A percentile compares a stretch with the other conserved stretches of the same genome.
Conservation (phyloP, 1,140 invertebrate genomes). For the Meloidogyne exigua region DNA sequence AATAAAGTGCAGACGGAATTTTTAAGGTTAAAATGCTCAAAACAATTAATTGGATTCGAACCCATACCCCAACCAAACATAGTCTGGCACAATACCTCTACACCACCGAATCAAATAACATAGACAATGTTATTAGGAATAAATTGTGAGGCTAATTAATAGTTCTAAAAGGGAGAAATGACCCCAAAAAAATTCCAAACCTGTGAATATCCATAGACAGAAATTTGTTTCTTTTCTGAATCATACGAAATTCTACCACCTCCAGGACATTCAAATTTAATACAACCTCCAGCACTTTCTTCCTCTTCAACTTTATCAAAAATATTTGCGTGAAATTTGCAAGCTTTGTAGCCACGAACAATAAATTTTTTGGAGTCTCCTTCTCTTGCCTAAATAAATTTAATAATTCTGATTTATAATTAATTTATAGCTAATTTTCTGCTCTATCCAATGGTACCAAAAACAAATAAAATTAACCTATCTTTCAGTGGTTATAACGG, state of each 20-base stretch:
- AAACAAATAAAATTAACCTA: too few relatives aligned
- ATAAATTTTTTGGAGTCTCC: slow-evolving; percentile 69
- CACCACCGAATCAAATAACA: too few relatives aligned
- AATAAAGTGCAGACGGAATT: too few relatives aligned
- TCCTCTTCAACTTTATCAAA: slow-evolving; percentile 69
- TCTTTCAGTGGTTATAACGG: too few relatives aligned
- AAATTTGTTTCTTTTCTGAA: slow-evolving; percentile 73
- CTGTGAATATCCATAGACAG: slow-evolving; percentile 83
- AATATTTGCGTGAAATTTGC: slow-evolving; percentile 75
- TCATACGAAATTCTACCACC: slow-evolving; percentile 81
- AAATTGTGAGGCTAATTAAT: too few relatives aligned
- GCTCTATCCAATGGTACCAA: too few relatives aligned
- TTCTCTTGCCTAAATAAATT: slow-evolving; percentile 44
- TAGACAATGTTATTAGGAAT: too few relatives aligned
- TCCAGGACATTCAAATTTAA: slow-evolving; percentile 72
- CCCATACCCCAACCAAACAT: too few relatives aligned
- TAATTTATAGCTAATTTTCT: neutral
- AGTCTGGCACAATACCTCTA: too few relatives aligned
- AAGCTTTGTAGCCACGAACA: slow-evolving; percentile 74
- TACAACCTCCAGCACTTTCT: slow-evolving; percentile 69
- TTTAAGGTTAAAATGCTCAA: too few relatives aligned
- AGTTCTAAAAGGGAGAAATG: too few relatives aligned
- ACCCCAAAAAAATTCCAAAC: slow-evolving; percentile 26
- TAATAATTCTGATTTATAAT: neutral
- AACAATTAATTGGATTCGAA: too few relatives aligned